Conservation (phyloP, 2,888 invertebrate genomes). For the Yponomeuta plumbellus region DNA sequence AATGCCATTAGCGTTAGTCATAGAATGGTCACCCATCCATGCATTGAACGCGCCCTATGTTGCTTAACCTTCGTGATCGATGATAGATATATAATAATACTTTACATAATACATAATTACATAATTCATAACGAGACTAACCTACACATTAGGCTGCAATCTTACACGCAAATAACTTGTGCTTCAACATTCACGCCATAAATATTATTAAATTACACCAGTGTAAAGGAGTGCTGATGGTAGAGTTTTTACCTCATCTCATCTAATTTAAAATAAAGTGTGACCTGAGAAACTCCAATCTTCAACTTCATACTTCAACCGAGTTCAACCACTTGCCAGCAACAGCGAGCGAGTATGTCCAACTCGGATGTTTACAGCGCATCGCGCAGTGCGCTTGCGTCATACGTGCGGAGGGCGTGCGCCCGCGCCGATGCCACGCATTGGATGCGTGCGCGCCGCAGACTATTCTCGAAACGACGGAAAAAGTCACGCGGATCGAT, state of each 20-base stretch:
- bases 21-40: no score
- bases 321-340: background rate
- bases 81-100: no score
- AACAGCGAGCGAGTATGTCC: background rate
- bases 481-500: background rate
- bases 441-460: background rate
- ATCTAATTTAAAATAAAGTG: background rate
- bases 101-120: no score
- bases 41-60: no score
- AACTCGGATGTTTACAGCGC: constrained; percentile 1
- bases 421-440: background rate
- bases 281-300: background rate
- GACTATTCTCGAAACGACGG: background rate
- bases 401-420: background rate
- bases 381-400: background rate
- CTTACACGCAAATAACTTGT: no score
- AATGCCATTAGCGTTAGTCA: no score
- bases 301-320: background rate
- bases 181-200: no score
- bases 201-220: background rate
- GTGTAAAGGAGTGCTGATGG: background rate
- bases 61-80: no score
- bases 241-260: background rate
- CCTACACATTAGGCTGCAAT: no score
- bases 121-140: no score